phyloP scores from a whole-genome alignment of 2,113 vertebrate genomes.

The Prionailurus viverrinus region DNA sequence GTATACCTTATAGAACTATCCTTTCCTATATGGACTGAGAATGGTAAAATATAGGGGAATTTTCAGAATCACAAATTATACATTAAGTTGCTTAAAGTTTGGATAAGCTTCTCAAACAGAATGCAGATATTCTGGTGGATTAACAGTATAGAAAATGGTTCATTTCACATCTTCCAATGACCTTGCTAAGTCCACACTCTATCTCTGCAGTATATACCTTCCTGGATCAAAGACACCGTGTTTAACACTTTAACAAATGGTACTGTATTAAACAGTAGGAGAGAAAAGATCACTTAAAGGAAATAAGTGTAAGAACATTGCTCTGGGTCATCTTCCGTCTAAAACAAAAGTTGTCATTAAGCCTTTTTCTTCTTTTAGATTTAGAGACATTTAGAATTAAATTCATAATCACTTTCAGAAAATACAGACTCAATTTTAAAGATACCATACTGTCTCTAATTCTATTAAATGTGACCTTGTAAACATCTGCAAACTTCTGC shows the following conservation, averaged over 20 bases:
- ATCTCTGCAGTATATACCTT: background rate
- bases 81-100: background rate
- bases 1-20: background rate
- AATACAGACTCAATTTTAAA: background rate
- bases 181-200: background rate
- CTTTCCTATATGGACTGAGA: background rate
- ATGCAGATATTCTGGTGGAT: background rate
- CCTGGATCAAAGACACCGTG: background rate
- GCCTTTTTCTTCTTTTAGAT: background rate
- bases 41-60: background rate
- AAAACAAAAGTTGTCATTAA: background rate
- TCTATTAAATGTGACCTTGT: constrained; percentile 7
- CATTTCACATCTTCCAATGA: background rate
- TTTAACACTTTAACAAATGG: background rate
- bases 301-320: background rate
- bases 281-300: constrained; percentile 3
- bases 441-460: background rate
- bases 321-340: background rate
- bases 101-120: constrained; percentile 36
- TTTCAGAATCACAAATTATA: background rate
- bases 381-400: constrained; percentile 54
- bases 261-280: background rate
- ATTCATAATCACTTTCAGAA: background rate
- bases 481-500: background rate
- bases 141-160: background rate